Evolutionary conservation across 2,797 vertebrate species (phyloP).

Genomic region (Anabas testudineus): DNA sequence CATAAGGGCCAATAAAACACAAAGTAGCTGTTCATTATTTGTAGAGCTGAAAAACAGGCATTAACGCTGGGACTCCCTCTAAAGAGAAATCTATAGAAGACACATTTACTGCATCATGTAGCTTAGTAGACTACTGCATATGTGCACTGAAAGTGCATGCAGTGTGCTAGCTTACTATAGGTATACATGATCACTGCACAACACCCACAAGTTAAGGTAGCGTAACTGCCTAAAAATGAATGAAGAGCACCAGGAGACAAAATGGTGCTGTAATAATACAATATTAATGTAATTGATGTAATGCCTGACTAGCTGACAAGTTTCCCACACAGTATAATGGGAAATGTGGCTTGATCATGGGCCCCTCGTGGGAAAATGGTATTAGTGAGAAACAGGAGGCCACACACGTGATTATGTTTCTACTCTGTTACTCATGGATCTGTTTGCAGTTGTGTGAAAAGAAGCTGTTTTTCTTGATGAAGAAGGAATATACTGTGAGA

Average conservation of each 20-base stretch:
- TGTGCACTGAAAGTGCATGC: too few relatives aligned
- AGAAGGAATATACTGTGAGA: neutral
- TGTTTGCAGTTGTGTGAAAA: constrained; percentile 10
- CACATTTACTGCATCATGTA: neutral
- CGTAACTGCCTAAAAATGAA: too few relatives aligned
- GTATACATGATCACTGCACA: too few relatives aligned
- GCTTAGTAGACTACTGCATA: too few relatives aligned
- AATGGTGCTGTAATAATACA: neutral
- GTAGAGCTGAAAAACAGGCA: neutral
- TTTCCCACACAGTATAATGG: constrained; percentile 29
- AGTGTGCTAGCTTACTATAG: too few relatives aligned
- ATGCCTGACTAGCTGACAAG: neutral
- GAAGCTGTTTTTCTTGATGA: constrained; percentile 1
- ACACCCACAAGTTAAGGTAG: too few relatives aligned
- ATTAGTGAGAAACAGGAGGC: neutral
- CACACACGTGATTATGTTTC: neutral
- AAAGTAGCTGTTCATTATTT: neutral
- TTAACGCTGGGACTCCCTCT: neutral
- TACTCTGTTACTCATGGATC: neutral
- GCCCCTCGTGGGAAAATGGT: neutral
- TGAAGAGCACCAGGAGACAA: too few relatives aligned
- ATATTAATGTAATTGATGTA: neutral
- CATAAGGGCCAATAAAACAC: neutral
- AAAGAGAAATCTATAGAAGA: neutral
- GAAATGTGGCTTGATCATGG: neutral